These are phyloP conservation scores for Polydrusus pterygomalis DNA, from an alignment of 2,888 invertebrate species.

Conservation along the genomic window DNA sequence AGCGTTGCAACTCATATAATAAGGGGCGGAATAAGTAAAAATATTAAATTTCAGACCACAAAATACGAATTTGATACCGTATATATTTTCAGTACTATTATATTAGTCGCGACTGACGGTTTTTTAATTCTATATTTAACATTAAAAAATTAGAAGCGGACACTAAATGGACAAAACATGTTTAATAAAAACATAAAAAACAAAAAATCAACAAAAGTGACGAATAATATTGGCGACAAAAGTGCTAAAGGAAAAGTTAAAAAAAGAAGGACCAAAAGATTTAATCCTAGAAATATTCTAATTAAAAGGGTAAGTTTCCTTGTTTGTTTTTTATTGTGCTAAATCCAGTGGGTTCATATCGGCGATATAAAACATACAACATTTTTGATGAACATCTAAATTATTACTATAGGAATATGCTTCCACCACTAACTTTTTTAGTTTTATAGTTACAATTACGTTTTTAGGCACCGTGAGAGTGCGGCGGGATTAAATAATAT, in stretches of 20 bases:
- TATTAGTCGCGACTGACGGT: background rate
- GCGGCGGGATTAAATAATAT: too few species aligned
- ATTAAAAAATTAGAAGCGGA: background rate
- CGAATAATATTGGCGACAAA: constrained; percentile 18
- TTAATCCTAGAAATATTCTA: constrained; percentile 44
- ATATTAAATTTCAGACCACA: constrained; percentile 26
- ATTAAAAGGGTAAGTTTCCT: constrained; percentile 51
- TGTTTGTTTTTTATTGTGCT: too few species aligned
- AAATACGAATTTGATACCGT: background rate
- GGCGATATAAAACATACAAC: too few species aligned
- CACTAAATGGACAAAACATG: background rate
- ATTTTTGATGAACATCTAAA: too few species aligned
- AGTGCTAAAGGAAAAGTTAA: constrained; percentile 7
- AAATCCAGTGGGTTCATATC: background rate
- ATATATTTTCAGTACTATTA: background rate
- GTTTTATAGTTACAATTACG: too few species aligned
- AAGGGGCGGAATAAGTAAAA: constrained; percentile 31
- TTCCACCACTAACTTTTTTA: too few species aligned
- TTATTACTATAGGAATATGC: too few species aligned
- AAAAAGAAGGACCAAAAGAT: constrained; percentile 28
- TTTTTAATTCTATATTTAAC: background rate
- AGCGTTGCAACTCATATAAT: background rate
- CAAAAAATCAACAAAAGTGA: constrained; percentile 5
- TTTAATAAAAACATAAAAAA: constrained; percentile 19
- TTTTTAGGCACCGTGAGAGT: too few species aligned